Evolutionary conservation across 2,888 invertebrate genomes (phyloP).

Genomic region (Trileptium ribeirensis): DNA sequence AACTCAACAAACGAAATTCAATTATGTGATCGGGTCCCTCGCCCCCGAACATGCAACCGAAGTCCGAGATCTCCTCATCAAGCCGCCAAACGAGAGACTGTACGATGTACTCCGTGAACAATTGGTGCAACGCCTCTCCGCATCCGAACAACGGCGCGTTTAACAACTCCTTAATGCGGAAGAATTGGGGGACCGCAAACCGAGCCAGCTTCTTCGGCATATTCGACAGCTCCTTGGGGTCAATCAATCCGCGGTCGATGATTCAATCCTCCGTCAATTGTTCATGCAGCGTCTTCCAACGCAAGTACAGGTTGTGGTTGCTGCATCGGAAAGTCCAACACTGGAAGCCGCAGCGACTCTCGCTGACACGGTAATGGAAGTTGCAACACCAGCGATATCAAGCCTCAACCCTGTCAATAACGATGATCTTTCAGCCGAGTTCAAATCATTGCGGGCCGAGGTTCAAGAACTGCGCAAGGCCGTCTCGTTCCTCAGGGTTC

Average conservation of each 20-base stretch:
- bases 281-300: neutral
- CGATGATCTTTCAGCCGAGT: neutral
- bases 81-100: neutral
- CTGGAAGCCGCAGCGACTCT: neutral
- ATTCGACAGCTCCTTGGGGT: neutral
- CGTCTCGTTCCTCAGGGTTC: neutral
- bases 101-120: neutral
- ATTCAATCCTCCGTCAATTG: neutral
- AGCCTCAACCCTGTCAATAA: neutral
- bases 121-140: neutral
- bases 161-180: neutral
- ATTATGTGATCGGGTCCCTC: neutral
- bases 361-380: neutral
- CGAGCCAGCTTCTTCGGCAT: neutral
- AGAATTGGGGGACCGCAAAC: neutral
- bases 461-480: neutral
- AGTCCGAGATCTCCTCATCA: neutral
- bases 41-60: neutral
- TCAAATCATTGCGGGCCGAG: neutral
- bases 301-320: neutral
- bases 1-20: neutral
- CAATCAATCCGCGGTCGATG: neutral
- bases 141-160: neutral
- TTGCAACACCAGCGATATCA: neutral
- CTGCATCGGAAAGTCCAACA: neutral